Conservation (phyloP, 2,113 vertebrate genomes). For the Promerops cafer region DNA sequence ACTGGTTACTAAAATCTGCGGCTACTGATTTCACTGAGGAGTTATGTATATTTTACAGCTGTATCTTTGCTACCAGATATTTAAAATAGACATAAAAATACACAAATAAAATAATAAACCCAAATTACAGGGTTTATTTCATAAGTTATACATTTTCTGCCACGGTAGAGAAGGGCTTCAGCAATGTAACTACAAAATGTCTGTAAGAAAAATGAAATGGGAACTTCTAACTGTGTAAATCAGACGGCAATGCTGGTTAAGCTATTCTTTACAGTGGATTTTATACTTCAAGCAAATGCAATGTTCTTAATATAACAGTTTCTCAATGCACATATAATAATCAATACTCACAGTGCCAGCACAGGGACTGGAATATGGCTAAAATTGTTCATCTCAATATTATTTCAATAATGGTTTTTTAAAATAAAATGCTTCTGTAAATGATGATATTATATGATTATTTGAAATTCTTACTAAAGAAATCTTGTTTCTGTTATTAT, state of each 20-base stretch:
- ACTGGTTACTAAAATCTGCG: background rate
- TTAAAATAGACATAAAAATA: background rate
- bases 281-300: background rate
- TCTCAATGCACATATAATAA: background rate
- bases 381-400: background rate
- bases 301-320: background rate
- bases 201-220: background rate
- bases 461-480: background rate
- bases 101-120: background rate
- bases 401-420: background rate
- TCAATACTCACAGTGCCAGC: background rate
- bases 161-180: background rate
- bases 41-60: background rate
- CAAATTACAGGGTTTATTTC: background rate
- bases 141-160: background rate
- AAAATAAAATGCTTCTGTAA: background rate
- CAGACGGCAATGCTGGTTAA: background rate
- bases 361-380: background rate
- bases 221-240: background rate
- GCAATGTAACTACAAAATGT: background rate
- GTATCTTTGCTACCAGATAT: background rate
- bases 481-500: conserved; percentile 10
- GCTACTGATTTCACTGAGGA: background rate
- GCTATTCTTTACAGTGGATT: background rate
- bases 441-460: background rate